phyloP scores from a whole-genome alignment of 2,113 vertebrate genomes.

The Nyctibius bracteatus region DNA sequence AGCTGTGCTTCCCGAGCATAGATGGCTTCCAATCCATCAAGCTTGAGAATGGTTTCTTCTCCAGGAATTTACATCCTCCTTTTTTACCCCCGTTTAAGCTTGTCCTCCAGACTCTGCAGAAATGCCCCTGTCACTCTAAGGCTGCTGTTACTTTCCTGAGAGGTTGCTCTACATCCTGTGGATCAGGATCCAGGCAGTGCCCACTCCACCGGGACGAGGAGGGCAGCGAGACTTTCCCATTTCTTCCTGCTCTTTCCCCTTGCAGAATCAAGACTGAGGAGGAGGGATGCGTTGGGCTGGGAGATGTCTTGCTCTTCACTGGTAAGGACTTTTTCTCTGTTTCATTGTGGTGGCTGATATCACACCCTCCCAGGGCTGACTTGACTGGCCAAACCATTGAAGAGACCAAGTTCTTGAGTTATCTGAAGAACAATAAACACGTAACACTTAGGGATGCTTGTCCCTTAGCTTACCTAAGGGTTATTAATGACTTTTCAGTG shows the following conservation, averaged over 20 bases:
- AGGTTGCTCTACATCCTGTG: neutral
- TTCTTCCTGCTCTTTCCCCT: neutral
- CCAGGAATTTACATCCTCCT: neutral
- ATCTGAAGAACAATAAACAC: neutral
- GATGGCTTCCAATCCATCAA: neutral
- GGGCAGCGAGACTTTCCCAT: neutral
- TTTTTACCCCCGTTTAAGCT: neutral
- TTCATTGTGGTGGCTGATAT: neutral
- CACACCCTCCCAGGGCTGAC: neutral
- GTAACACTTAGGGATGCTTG: neutral
- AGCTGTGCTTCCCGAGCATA: neutral
- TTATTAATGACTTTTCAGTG: neutral
- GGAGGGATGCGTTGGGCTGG: neutral
- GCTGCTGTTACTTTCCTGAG: neutral
- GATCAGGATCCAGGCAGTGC: neutral
- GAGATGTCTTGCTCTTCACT: neutral
- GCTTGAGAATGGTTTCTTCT: neutral
- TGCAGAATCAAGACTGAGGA: neutral
- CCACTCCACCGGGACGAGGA: fast-evolving
- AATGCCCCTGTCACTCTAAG: neutral
- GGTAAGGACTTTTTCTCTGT: neutral
- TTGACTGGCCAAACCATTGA: neutral
- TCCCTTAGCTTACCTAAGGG: neutral
- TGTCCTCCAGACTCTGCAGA: neutral
- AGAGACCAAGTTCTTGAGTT: neutral